A percentile compares a stretch with the other conserved stretches of the same genome.
phyloP scores from a whole-genome alignment of 2,113 vertebrate genomes.

The Bucco capensis region DNA sequence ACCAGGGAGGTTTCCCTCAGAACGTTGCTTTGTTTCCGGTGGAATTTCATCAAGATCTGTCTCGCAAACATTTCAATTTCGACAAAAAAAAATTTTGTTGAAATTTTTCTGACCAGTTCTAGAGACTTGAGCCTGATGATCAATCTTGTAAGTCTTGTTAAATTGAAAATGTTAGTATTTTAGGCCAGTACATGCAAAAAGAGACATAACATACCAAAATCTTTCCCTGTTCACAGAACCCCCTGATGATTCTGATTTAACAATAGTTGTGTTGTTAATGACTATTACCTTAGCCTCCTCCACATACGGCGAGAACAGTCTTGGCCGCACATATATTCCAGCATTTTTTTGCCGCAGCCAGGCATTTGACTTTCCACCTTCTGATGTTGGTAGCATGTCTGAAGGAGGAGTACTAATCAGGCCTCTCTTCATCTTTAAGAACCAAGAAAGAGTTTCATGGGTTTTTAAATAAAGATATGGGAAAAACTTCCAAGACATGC shows the following conservation, averaged over 20 bases:
- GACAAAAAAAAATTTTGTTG: constrained; percentile 65
- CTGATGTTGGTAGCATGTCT: constrained; percentile 94
- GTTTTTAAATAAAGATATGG: not conserved
- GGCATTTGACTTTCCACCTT: constrained; percentile 93
- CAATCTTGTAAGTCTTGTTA: constrained; percentile 57
- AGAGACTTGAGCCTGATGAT: constrained; percentile 64
- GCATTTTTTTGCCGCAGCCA: constrained; percentile 96
- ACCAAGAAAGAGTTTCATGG: constrained; percentile 21
- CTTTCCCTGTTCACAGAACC: constrained; percentile 19
- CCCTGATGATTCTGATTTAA: not conserved
- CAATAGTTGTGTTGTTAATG: not conserved
- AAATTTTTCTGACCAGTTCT: constrained; percentile 62
- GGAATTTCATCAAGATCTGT: constrained; percentile 68
- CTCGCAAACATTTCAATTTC: constrained; percentile 62
- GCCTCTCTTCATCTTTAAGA: constrained; percentile 91
- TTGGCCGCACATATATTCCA: constrained; percentile 93
- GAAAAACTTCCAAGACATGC: not conserved
- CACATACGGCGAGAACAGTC: constrained; percentile 88
- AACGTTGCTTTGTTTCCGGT: constrained; percentile 64
- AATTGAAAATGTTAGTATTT: constrained; percentile 63
- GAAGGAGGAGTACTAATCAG: constrained; percentile 97
- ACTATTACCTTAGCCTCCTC: constrained; percentile 94
- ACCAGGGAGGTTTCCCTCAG: constrained; percentile 68
- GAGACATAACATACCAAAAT: constrained; percentile 26
- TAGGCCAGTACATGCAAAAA: constrained; percentile 52